Percentiles rank a stretch among this genome's conserved stretches.
Conservation (phyloP, 1,140 invertebrate species). For the Phymastichus coffea region DNA sequence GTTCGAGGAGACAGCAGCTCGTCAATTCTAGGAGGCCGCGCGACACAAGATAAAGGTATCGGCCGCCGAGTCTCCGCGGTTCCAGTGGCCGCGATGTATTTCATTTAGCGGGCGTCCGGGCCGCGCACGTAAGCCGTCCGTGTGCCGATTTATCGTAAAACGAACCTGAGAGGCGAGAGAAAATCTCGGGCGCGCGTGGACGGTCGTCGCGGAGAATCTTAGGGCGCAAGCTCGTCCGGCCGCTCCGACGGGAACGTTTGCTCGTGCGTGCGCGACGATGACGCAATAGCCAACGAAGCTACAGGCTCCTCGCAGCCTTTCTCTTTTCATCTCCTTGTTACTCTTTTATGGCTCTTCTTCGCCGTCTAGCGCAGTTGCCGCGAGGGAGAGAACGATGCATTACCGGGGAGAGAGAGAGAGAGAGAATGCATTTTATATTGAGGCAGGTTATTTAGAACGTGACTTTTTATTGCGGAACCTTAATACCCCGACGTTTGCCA, state of each 20-base stretch:
- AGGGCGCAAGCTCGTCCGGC: too few relatives aligned
- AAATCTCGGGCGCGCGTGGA: too few relatives aligned
- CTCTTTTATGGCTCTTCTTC: constrained; percentile 23
- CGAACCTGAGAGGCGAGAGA: too few relatives aligned
- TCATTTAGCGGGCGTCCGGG: neutral
- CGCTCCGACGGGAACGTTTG: neutral
- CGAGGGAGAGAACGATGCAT: constrained; percentile 17
- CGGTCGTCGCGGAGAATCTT: constrained; percentile 32
- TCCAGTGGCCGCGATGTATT: neutral
- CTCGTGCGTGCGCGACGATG: neutral
- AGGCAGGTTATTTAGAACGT: constrained; percentile 25
- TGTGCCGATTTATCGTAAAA: too few relatives aligned
- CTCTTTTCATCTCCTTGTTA: constrained; percentile 25
- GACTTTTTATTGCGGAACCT: constrained; percentile 24
- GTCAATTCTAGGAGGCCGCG: too few relatives aligned
- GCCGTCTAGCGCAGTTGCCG: constrained; percentile 3
- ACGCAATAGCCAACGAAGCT: neutral
- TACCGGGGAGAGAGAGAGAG: too few relatives aligned
- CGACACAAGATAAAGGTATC: constrained; percentile 27
- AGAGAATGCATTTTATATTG: constrained; percentile 27
- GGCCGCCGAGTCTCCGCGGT: neutral
- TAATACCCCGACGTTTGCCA: constrained; percentile 21
- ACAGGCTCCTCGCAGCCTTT: neutral
- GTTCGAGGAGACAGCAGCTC: too few relatives aligned
- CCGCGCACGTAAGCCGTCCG: constrained; percentile 17